Evolutionary conservation across 1,140 invertebrate species (phyloP), one percentile per base, ranked within the genome.

Genomic region (Hycleus phaleratus): DNA sequence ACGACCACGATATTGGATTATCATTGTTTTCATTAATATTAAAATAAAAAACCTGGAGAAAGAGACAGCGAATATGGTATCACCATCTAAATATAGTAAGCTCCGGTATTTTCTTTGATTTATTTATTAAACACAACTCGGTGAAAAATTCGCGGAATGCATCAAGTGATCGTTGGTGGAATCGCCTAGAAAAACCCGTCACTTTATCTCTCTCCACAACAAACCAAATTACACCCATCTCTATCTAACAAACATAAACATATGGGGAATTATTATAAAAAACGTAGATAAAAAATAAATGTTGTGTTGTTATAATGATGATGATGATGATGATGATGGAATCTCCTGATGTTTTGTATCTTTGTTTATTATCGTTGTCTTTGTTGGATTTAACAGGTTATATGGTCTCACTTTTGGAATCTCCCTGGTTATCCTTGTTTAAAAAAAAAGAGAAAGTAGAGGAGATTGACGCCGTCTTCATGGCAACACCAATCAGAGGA

Each of bases 301-400:
- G 51, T 39, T 39, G 51, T 53, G 54, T 54, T 26, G 25, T 25
- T 26, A 48, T 46, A 38, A 46, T 52, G 55, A 47, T 49, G 51
- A 49, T 67, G 43, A 46, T 52, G 54, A 47, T 49, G 51, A 49
- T 67, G 60, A 56, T 26, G 24, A 48, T 50, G 66, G 66, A 69
- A 68, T 69, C 63, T 69, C 68, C 68, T 62, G 46, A 45, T 32
- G 32, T 32, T 32, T 32, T 32, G 39, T 26, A 25, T 63, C 57
- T 63, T 49, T 38, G 45, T 62, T 55, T 8, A 11, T 6, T 32
- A 43, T 38, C 25, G 42, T 50, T 52, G 53, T 66, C 61, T 50
- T 61, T 61, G 60, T 63, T 67, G 65, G 63, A 60, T 49, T 58
- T 67, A 67, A 67, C 65, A 63, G 65, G 65, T 67, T 67, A 61